Evolutionary conservation across 2,797 vertebrate genomes (phyloP).

Genomic region (Eidolon dupreanum): DNA sequence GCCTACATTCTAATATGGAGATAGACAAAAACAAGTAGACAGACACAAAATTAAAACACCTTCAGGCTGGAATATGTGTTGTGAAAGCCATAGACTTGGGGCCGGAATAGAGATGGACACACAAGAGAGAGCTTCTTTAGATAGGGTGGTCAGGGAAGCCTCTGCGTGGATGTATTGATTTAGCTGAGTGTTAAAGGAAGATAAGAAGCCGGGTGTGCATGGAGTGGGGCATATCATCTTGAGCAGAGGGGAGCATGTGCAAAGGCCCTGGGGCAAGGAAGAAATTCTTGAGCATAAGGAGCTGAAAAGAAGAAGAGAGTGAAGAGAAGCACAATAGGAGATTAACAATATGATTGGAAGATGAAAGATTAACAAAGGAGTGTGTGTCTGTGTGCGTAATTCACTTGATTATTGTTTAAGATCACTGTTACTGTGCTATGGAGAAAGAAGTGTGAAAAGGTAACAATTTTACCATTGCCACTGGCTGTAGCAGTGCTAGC

Average conservation of each 20-base stretch:
- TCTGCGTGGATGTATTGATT: background rate
- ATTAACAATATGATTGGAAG: accelerated
- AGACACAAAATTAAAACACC: background rate
- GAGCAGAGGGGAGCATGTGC: background rate
- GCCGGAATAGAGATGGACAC: background rate
- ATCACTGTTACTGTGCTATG: background rate
- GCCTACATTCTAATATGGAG: background rate
- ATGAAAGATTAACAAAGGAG: background rate
- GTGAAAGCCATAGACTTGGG: background rate
- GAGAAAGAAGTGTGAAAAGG: background rate
- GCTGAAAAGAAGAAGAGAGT: background rate
- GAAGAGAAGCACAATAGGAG: background rate
- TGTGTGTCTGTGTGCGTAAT: too few relatives aligned
- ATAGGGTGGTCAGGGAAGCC: background rate
- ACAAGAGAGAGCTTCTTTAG: background rate
- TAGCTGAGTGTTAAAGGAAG: background rate
- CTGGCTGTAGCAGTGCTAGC: background rate
- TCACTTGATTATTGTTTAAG: background rate
- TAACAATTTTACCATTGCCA: background rate
- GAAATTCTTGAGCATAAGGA: background rate
- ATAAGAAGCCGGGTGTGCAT: background rate
- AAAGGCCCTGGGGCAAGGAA: background rate
- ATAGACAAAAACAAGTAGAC: background rate
- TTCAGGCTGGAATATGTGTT: background rate
- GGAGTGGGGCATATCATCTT: background rate